Conservation (phyloP, 2,797 vertebrate genomes). For the Mormyrops attenuatus region DNA sequence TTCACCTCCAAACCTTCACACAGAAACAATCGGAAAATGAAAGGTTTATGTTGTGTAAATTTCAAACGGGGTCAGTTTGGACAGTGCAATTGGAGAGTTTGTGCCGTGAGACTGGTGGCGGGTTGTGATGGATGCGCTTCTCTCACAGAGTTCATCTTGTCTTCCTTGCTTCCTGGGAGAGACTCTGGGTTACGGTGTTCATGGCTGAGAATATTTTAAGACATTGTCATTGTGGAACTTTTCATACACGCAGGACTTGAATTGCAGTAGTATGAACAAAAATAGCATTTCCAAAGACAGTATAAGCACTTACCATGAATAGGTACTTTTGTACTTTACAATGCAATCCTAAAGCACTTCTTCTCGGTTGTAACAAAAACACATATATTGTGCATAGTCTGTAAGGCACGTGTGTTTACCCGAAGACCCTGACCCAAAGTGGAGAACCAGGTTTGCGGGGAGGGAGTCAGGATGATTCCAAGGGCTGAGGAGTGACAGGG, state of each 20-base stretch:
- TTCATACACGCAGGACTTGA: not conserved
- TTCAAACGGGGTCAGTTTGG: not conserved
- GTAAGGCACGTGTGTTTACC: not conserved
- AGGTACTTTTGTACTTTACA: not conserved
- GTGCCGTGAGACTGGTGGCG: not conserved
- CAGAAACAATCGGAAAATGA: not conserved
- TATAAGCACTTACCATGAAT: not conserved
- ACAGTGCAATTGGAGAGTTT: not conserved
- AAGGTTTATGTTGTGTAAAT: not conserved
- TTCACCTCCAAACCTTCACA: not conserved
- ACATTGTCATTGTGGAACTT: not conserved
- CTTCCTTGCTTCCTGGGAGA: not conserved
- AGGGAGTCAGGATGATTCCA: not conserved
- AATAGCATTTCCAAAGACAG: not conserved
- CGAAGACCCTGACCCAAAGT: not conserved
- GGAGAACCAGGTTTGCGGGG: too few species aligned
- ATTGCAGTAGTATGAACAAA: not conserved
- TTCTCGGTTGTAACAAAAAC: not conserved
- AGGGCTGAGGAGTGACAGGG: not conserved
- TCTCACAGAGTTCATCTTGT: not conserved
- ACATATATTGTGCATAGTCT: not conserved
- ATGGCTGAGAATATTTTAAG: not conserved
- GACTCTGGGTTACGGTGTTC: not conserved
- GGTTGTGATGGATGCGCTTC: not conserved
- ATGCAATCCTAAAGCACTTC: not conserved